A percentile compares a stretch with the other conserved stretches of the same genome.
These are phyloP conservation scores for Spialia ferax DNA, from an alignment of 2,888 invertebrate species.

Conservation along the genomic window DNA sequence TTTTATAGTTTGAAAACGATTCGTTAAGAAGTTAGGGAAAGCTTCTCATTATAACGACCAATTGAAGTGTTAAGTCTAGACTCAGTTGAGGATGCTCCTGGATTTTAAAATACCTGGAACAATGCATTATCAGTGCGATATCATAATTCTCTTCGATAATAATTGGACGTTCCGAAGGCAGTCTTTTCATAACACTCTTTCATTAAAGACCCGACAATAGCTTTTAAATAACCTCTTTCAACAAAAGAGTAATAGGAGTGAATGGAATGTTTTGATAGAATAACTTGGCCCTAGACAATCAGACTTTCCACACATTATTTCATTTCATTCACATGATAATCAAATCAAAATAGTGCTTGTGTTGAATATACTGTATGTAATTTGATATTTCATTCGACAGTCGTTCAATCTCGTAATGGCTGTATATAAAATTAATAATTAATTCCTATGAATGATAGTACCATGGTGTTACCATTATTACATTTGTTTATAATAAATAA, in stretches of 20 bases:
- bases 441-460: background rate
- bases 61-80: slow-evolving; percentile 55
- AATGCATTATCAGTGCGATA: slow-evolving; percentile 41
- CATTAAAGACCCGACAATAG: slow-evolving; percentile 24
- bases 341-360: no score
- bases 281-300: background rate
- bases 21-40: slow-evolving; percentile 61
- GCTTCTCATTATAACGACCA: slow-evolving; percentile 60
- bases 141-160: slow-evolving; percentile 34
- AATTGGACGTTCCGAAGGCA: slow-evolving; percentile 24
- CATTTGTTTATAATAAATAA: no score
- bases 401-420: background rate
- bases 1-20: slow-evolving; percentile 56
- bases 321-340: background rate
- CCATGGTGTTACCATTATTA: background rate
- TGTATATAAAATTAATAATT: background rate
- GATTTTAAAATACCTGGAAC: slow-evolving; percentile 46
- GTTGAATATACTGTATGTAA: background rate
- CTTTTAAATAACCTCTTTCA: slow-evolving; percentile 16
- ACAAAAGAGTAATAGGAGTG: slow-evolving; percentile 7
- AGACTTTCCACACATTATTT: background rate
- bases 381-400: background rate
- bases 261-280: background rate
- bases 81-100: slow-evolving; percentile 22
- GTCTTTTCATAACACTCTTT: slow-evolving; percentile 23